Evolutionary conservation across 1,140 invertebrate species (phyloP).

Genomic region (Arctopsyche grandis): DNA sequence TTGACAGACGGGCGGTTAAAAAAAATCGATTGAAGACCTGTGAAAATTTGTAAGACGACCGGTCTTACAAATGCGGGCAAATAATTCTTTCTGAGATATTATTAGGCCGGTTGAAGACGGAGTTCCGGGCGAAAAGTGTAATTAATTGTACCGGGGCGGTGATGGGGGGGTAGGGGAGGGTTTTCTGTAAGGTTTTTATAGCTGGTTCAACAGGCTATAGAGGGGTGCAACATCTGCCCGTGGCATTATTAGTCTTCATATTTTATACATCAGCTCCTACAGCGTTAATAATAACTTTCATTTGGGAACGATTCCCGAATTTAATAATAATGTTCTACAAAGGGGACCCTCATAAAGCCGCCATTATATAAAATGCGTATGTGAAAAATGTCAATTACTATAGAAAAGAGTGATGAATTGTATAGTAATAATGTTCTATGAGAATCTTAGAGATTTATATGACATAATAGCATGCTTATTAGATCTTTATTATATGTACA

Average conservation of each 20-base stretch:
- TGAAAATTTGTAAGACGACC: slow-evolving; percentile 24
- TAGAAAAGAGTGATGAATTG: too few relatives aligned
- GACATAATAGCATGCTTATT: too few relatives aligned
- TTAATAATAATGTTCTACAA: slow-evolving; percentile 26
- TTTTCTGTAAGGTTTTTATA: slow-evolving; percentile 31
- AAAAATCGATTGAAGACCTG: too few relatives aligned
- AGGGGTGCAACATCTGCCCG: slow-evolving; percentile 36
- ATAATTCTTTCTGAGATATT: slow-evolving; percentile 30
- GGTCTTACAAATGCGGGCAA: slow-evolving; percentile 21
- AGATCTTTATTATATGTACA: too few relatives aligned
- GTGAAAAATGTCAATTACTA: neutral
- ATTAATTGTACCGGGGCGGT: slow-evolving; percentile 25
- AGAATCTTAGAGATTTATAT: too few relatives aligned
- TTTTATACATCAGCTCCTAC: slow-evolving; percentile 33
- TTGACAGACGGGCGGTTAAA: too few relatives aligned
- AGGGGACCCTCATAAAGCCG: neutral
- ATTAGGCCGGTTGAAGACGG: neutral
- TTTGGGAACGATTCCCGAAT: slow-evolving; percentile 23
- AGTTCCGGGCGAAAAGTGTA: slow-evolving; percentile 14
- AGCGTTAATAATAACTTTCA: slow-evolving; percentile 30
- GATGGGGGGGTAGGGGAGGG: neutral
- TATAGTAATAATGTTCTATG: too few relatives aligned
- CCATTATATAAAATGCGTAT: neutral
- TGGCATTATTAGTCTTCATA: slow-evolving; percentile 44
- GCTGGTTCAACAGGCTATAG: slow-evolving; percentile 37